These are phyloP conservation scores for Anarsia innoxiella DNA, from an alignment of 2,888 invertebrate species.

Conservation along the genomic window DNA sequence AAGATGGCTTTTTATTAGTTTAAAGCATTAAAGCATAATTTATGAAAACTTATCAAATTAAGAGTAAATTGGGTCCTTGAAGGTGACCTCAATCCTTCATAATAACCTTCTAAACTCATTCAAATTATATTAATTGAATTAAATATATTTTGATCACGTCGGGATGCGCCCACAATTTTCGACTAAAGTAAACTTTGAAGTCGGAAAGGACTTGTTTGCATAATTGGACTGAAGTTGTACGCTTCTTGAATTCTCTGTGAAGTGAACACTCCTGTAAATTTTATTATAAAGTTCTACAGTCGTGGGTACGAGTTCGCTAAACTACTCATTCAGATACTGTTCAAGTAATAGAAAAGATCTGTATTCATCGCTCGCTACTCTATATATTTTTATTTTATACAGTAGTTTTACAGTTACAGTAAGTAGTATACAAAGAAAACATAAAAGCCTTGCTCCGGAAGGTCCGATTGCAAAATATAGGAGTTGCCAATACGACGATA, in stretches of 20 bases:
- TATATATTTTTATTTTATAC: too few species aligned
- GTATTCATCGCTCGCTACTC: slow-evolving; percentile 2
- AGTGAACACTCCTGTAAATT: slow-evolving; percentile 34
- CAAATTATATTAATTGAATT: slow-evolving; percentile 41
- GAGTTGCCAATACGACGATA: too few species aligned
- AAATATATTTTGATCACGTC: slow-evolving; percentile 39
- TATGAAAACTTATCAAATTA: slow-evolving; percentile 3
- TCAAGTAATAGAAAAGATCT: not conserved
- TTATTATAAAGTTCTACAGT: slow-evolving; percentile 34
- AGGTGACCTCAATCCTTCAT: slow-evolving; percentile 23
- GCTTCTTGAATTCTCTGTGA: slow-evolving; percentile 31
- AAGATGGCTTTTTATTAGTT: too few species aligned
- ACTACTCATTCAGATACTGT: not conserved
- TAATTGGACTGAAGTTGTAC: slow-evolving; percentile 45
- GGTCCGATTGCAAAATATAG: too few species aligned
- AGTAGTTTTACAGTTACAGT: too few species aligned
- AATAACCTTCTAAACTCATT: slow-evolving; percentile 28
- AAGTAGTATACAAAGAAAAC: too few species aligned
- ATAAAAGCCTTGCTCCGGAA: too few species aligned
- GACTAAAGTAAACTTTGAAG: slow-evolving; percentile 48
- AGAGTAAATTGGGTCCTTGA: slow-evolving; percentile 3
- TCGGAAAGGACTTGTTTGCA: slow-evolving; percentile 48
- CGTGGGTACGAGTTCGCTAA: not conserved
- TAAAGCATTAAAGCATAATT: too few species aligned
- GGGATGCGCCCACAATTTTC: slow-evolving; percentile 39